Percentiles rank a stretch among this genome's conserved stretches.
These are phyloP conservation scores for Notocelia uddmanniana DNA, from an alignment of 2,888 invertebrate genomes.

Conservation along the genomic window DNA sequence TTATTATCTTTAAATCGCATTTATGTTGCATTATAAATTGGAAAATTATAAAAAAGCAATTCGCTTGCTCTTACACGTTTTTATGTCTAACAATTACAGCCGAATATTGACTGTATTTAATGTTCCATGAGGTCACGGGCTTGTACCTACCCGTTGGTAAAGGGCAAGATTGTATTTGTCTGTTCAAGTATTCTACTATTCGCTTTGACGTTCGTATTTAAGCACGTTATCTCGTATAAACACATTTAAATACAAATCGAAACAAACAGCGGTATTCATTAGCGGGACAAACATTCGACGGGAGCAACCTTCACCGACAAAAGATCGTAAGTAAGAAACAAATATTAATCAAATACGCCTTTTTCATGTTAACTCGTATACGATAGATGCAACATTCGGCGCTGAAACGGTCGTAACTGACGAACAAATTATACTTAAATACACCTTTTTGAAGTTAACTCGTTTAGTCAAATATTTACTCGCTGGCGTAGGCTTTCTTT, in stretches of 20 bases:
- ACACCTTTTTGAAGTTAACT: background rate
- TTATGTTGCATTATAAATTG: too few relatives aligned
- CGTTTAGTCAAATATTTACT: slow-evolving; percentile 3
- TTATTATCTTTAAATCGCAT: too few relatives aligned
- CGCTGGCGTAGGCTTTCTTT: slow-evolving; percentile 8
- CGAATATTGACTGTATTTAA: too few relatives aligned
- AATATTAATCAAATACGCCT: background rate
- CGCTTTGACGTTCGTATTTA: slow-evolving; percentile 17
- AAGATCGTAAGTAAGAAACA: background rate
- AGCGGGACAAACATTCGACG: slow-evolving; percentile 7
- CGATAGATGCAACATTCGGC: background rate
- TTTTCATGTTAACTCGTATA: background rate
- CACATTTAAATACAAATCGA: slow-evolving; percentile 30
- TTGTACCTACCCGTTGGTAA: too few relatives aligned
- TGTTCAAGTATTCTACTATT: background rate
- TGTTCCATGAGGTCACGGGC: too few relatives aligned
- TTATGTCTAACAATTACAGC: too few relatives aligned
- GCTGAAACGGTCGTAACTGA: background rate
- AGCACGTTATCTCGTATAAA: slow-evolving; percentile 17
- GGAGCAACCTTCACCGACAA: background rate
- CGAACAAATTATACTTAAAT: background rate
- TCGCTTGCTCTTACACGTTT: too few relatives aligned
- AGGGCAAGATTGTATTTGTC: too few relatives aligned
- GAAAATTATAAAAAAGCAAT: too few relatives aligned
- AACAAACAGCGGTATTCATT: slow-evolving; percentile 22